Evolutionary conservation across 2,888 invertebrate species (phyloP), one percentile per base, ranked within the genome.

Genomic region (Lumbricus terrestris): DNA sequence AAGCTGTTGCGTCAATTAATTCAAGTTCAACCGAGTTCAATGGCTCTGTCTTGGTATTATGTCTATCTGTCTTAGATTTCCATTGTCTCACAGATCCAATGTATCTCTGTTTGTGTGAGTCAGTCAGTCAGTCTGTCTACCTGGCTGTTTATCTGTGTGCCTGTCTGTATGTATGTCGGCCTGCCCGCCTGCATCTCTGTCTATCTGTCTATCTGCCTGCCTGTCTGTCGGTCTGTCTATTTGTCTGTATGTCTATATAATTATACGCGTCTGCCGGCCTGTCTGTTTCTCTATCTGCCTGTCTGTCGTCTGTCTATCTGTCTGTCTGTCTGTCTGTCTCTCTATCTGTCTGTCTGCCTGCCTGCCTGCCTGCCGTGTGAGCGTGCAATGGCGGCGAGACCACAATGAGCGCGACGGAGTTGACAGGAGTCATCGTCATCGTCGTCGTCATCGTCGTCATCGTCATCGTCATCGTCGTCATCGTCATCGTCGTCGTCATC

Each of bases 331-430:
- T 69, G n/a, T n/a, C n/a, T n/a, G n/a, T 69, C 0, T 69, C 29
- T 69, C 0, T 69, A n/a, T 69, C 69, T 69, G 69, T n/a, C 69
- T 69, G 69, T n/a, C 29, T 69, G n/a, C n/a, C 0, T 69, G 11
- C 16, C 29, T 11, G n/a, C 16, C n/a, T n/a, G 69, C 16, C 69
- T n/a, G 29, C n/a, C 69, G 69, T 69, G 69, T 69, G 69, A 15
- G 69, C 69, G 69, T 69, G 69, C 69, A 69, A 69, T n/a, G n/a
- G n/a, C 69, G 69, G n/a, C n/a, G n/a, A 69, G 69, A n/a, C 69
- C 69, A 69, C 69, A 69, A 69, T 69, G 69, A 69, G 69, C 29
- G 69, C 69, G n/a, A 69, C 69, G n/a, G 69, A 69, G 8, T 29
- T 69, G 69, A 69, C 69, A n/a, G 29, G n/a, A 69, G 69, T 69